Conservation (phyloP, 2,888 invertebrate species). For the Torymus tubicola region DNA sequence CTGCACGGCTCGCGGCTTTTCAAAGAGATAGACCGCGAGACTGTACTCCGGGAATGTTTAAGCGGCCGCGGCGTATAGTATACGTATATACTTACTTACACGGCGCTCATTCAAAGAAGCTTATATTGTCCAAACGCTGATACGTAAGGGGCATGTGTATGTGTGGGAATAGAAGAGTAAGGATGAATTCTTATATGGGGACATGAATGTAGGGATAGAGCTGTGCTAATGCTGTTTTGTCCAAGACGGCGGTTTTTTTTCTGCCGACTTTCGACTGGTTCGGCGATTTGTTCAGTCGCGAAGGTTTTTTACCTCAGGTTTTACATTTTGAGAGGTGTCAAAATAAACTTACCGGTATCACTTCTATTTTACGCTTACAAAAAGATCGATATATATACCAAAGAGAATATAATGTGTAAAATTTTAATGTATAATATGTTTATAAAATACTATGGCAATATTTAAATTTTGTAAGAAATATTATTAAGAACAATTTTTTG, state of each 20-base stretch:
- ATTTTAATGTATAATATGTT: too few relatives aligned
- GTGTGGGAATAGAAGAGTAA: not conserved
- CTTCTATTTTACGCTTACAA: too few relatives aligned
- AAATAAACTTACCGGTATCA: too few relatives aligned
- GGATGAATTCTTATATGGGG: constrained; percentile 1
- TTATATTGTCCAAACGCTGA: constrained; percentile 1
- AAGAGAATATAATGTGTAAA: too few relatives aligned
- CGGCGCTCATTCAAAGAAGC: constrained; percentile 16
- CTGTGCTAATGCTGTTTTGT: constrained; percentile 34
- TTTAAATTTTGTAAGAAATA: too few relatives aligned
- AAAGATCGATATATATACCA: too few relatives aligned
- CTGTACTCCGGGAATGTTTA: constrained; percentile 31
- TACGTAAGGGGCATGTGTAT: not conserved
- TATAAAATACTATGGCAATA: too few relatives aligned
- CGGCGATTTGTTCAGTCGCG: not conserved
- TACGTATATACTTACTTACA: constrained; percentile 28
- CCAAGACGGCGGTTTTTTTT: constrained; percentile 39
- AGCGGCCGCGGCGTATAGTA: constrained; percentile 25
- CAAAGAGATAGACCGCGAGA: not conserved
- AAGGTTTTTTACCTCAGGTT: not conserved
- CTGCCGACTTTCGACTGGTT: not conserved
- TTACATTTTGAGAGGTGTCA: not conserved
- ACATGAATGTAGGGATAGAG: not conserved
- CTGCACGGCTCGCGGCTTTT: constrained; percentile 7
- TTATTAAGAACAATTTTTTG: too few relatives aligned